phyloP scores from a whole-genome alignment of 2,113 vertebrate genomes.

The Sporophila hypoxantha region DNA sequence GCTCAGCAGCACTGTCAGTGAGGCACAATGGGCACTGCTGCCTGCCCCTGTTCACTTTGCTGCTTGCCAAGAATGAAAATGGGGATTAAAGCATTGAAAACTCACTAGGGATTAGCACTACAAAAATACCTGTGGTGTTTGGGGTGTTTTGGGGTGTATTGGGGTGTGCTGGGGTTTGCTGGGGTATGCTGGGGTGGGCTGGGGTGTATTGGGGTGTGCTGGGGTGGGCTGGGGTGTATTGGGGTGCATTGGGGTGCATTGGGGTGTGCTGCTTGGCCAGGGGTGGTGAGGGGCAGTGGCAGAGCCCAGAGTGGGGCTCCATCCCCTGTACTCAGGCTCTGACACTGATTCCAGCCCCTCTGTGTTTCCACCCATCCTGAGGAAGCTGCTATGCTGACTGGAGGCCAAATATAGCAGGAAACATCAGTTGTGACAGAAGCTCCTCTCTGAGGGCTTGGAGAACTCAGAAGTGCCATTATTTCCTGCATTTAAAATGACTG shows the following conservation, averaged over 20 bases:
- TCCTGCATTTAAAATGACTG: constrained; percentile 31
- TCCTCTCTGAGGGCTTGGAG: neutral
- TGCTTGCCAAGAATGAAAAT: neutral
- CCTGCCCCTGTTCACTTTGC: neutral
- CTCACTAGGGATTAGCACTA: neutral
- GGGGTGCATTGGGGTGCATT: neutral
- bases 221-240: neutral
- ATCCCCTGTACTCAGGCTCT: neutral
- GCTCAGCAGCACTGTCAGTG: neutral
- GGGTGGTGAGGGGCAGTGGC: neutral
- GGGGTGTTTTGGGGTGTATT: too few relatives aligned
- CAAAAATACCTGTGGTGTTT: neutral
- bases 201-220: accelerated
- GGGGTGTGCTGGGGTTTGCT: too few relatives aligned
- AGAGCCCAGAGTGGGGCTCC: neutral
- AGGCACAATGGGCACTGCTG: neutral
- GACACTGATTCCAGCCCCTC: neutral
- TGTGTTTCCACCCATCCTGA: neutral
- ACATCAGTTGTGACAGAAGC: neutral
- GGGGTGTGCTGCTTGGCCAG: neutral
- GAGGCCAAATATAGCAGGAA: neutral
- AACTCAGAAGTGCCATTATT: constrained; percentile 26
- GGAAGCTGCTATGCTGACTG: neutral
- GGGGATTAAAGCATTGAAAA: neutral
- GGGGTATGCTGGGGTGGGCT: too few relatives aligned